Conservation (phyloP, 2,797 vertebrate species). For the Macropodus opercularis region DNA sequence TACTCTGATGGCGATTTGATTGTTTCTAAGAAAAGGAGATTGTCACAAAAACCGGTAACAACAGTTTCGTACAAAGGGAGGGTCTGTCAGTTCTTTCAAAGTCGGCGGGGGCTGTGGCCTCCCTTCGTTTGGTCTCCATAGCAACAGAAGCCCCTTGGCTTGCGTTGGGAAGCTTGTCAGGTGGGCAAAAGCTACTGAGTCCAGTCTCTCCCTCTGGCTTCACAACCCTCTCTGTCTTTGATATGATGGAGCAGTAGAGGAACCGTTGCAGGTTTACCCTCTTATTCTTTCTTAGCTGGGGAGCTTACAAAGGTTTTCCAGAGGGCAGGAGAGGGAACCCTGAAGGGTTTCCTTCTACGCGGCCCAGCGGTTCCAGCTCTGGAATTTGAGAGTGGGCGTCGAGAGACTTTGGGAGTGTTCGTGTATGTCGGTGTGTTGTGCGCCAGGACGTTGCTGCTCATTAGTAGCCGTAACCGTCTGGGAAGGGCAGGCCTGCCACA, state of each 20-base stretch:
- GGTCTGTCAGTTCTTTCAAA: conserved; percentile 58
- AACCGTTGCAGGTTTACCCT: conserved; percentile 22
- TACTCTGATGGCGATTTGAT: conserved; percentile 39
- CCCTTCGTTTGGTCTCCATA: conserved; percentile 72
- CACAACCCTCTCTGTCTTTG: conserved; percentile 43
- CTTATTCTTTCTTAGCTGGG: conserved; percentile 35
- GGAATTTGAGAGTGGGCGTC: conserved; percentile 46
- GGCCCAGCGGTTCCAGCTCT: conserved; percentile 64
- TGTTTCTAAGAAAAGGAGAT: conserved; percentile 75
- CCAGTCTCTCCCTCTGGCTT: conserved; percentile 47
- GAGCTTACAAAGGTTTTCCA: conserved; percentile 56
- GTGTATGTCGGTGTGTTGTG: conserved; percentile 40
- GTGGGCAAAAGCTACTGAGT: conserved; percentile 61
- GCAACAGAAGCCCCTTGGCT: conserved; percentile 73
- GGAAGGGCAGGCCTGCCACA: conserved; percentile 82
- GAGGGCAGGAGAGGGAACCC: conserved; percentile 50
- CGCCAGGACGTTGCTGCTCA: not conserved
- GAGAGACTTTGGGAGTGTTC: conserved; percentile 55
- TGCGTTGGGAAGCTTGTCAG: conserved; percentile 34
- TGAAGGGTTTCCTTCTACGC: conserved; percentile 41
- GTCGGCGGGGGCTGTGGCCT: conserved; percentile 42
- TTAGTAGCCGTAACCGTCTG: conserved; percentile 91
- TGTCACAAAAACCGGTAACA: conserved; percentile 80
- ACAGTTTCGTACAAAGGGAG: conserved; percentile 61
- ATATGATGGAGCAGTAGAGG: conserved; percentile 40